Base-by-base conservation (phyloP, 2,888 invertebrate genomes). In the Nematopogon swammerdamellus region DNA sequence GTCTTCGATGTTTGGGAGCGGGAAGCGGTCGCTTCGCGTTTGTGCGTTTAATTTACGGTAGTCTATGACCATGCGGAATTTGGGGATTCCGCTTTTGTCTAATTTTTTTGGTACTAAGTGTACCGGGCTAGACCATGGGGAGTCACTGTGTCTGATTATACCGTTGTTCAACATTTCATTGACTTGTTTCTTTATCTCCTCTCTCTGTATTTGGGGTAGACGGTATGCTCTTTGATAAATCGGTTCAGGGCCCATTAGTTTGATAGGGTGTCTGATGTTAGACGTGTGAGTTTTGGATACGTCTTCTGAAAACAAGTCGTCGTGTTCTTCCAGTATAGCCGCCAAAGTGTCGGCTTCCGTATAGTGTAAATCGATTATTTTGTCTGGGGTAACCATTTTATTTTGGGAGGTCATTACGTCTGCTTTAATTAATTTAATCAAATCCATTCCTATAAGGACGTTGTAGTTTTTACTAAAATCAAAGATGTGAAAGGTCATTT, bases 31-130 rank as follows among this genome's bases (percentile, higher is more conserved):
- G 14, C 18, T 25, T 44, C 19, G 20, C 3, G 46, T 46, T 20
- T 14, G 8, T 20, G 3, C 19, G 25, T 25, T 46, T 3, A 46
- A n/a, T n/a, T n/a, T 18, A 10, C 46, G 8, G 16, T 20, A 46
- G 16, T 46, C 46, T 3, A 46, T 19, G 30, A 52, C 52, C 18
- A 54, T 18, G 2, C 52, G 11, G 51, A 51, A 51, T 36, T 52
- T 53, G 10, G 30, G 19, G 44, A 48, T 49, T 1, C 52, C 49
- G 6, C 51, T 50, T 1, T 52, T 48, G 44, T 53, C 54, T 18
- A 29, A 10, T 20, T 52, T 53, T 44, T 54, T 52, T 3, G 51
- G 49, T 5, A 54, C 54, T 19, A 54, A 36, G 49, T 51, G 51
- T 14, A 54, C 53, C 2, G 52, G 51, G 5, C 47, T 45, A 6